Evolutionary conservation across 2,888 invertebrate genomes (phyloP).

Genomic region (Drosophila infuscata): DNA sequence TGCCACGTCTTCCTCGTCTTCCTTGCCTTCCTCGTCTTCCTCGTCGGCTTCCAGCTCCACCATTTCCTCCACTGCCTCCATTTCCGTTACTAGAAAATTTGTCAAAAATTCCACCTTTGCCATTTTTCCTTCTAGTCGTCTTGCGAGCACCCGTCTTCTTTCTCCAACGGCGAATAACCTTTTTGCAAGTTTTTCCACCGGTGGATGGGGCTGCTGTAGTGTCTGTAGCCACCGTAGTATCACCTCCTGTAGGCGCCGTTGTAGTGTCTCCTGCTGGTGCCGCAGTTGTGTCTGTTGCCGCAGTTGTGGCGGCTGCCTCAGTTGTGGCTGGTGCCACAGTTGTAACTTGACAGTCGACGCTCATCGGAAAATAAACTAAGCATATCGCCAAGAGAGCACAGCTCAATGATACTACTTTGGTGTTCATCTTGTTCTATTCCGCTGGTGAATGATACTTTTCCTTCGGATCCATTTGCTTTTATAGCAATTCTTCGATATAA

Average conservation of each 20-base stretch:
- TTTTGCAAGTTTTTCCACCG: neutral
- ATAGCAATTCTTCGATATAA: conserved; percentile 8
- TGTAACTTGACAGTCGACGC: neutral
- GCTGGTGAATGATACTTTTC: conserved; percentile 30
- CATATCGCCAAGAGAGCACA: conserved; percentile 39
- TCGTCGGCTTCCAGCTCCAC: neutral
- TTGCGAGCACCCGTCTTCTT: too few species aligned
- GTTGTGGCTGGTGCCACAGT: neutral
- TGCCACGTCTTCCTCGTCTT: neutral
- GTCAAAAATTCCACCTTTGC: neutral
- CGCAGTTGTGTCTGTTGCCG: neutral
- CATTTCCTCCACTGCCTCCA: neutral
- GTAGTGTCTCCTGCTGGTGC: neutral
- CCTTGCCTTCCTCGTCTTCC: neutral
- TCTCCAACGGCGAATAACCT: too few species aligned
- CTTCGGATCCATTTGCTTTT: conserved; percentile 5
- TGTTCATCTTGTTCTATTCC: conserved; percentile 20
- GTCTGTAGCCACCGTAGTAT: neutral
- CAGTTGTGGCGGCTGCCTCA: neutral
- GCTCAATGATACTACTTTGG: conserved; percentile 2
- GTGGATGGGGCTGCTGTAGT: too few species aligned
- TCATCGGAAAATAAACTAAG: conserved; percentile 24
- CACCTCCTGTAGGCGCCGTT: too few species aligned
- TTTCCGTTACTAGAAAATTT: too few species aligned
- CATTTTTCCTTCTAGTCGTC: neutral